phyloP scores from a whole-genome alignment of 1,140 invertebrate species.

The Teleopsis dalmanni region DNA sequence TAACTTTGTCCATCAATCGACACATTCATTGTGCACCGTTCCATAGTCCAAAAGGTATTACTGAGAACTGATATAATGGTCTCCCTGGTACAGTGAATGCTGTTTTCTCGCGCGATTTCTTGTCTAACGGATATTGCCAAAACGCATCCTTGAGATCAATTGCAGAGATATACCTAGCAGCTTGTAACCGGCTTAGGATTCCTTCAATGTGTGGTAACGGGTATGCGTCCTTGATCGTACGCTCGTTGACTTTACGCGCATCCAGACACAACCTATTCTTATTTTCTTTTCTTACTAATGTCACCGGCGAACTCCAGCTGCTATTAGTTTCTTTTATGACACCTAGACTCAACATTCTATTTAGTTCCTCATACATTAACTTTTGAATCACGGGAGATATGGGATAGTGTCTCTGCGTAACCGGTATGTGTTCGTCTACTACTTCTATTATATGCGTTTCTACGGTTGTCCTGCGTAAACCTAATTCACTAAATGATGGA shows the following conservation, averaged over 20 bases:
- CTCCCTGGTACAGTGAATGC: constrained; percentile 44
- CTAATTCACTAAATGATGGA: too few species aligned
- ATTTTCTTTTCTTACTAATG: background rate
- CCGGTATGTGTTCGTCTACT: constrained; percentile 19
- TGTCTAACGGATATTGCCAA: constrained; percentile 33
- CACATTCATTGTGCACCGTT: constrained; percentile 19
- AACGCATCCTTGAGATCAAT: constrained; percentile 33
- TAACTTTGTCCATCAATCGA: constrained; percentile 8
- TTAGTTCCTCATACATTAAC: background rate
- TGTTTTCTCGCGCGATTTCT: constrained; percentile 32
- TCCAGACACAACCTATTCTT: background rate
- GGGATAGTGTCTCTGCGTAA: constrained; percentile 25
- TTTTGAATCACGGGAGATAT: constrained; percentile 18
- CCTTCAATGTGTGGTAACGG: too few species aligned
- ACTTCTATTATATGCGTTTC: constrained; percentile 29
- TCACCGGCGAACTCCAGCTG: background rate
- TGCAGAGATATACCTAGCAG: constrained; percentile 22
- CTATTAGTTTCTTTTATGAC: constrained; percentile 3
- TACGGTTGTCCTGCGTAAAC: constrained; percentile 13
- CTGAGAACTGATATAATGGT: constrained; percentile 40
- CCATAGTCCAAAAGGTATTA: constrained; percentile 45
- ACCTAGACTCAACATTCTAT: constrained; percentile 3
- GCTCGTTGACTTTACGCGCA: background rate
- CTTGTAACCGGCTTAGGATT: too few species aligned
- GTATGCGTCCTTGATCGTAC: too few species aligned